Base-by-base conservation (phyloP, 2,113 vertebrate species). In the Pelvicachromis taeniatus region DNA sequence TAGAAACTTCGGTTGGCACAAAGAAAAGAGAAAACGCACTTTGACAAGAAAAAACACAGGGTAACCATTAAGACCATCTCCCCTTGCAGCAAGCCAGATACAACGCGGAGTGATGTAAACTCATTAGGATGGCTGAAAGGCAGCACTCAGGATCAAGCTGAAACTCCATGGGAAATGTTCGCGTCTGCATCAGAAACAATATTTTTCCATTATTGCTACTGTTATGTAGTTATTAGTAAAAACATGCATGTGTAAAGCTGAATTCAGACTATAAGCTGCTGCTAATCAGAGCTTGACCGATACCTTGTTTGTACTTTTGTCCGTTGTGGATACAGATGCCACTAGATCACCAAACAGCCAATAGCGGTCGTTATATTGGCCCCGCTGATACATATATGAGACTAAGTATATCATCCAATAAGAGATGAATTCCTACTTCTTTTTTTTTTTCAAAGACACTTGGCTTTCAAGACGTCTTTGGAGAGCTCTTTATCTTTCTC, bases 41-140 rank as follows among this genome's bases (percentile, higher is more conserved):
- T 81, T 9, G 54, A 87, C 33, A 73, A 70, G 77, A 87, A 21
- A 75, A 77, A 8, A 78, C 38, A 77, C 63, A 38, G 73, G 63
- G n/a, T 48, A 75, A 78, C 77, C 80, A 75, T 88, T 90, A 83
- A 65, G 82, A 86, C 38, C 31, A 78, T 63, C 63, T 81, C 53
- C 79, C 61, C 48, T 85, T 54, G 35, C 83, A 88, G 40, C 8
- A 54, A 55, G 82, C 73, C 80, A 81, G 68, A 82, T 88, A 82
- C 81, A 88, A 85, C 77, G 68, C 6, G 19, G 54, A 54, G 68
- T 6, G 82, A 91, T 85, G 85, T 82, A 65, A 89, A 87, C 61
- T 82, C 80, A 82, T 84, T 50, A 55, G 53, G 50, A 48, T 21
- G 80, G 52, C 82, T 83, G 58, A 33, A 75, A 78, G 45, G 78